Percentiles rank a stretch among this genome's conserved stretches.
Conservation (phyloP, 2,797 vertebrate genomes). For the Microctenopoma steveboyesi region DNA sequence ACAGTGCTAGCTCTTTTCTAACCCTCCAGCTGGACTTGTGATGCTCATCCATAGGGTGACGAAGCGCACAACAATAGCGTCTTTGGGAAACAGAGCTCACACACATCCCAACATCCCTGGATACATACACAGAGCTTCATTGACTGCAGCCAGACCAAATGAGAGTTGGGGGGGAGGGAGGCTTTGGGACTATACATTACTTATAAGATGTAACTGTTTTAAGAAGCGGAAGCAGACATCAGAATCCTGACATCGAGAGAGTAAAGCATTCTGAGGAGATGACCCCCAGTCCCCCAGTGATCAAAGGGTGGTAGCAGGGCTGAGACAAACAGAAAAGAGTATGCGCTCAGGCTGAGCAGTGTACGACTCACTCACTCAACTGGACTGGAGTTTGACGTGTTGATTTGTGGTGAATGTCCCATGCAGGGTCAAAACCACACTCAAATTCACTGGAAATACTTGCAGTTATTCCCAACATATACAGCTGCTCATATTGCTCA, state of each 20-base stretch:
- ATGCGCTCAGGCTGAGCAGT: slow-evolving; percentile 30
- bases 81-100: slow-evolving; percentile 79
- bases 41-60: slow-evolving; percentile 79
- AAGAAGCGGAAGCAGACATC: slow-evolving; percentile 29
- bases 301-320: slow-evolving; percentile 46
- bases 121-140: slow-evolving; percentile 86
- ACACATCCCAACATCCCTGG: slow-evolving; percentile 78
- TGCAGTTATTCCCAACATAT: neutral
- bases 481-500: slow-evolving; percentile 1
- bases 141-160: slow-evolving; percentile 68
- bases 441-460: slow-evolving; percentile 11
- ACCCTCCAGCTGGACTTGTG: slow-evolving; percentile 70
- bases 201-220: slow-evolving; percentile 24
- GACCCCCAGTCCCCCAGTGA: slow-evolving; percentile 15
- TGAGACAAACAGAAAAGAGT: slow-evolving; percentile 3
- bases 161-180: slow-evolving; percentile 12
- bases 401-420: neutral
- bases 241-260: slow-evolving; percentile 13
- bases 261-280: slow-evolving; percentile 12
- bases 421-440: neutral
- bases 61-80: slow-evolving; percentile 81
- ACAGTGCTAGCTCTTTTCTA: slow-evolving; percentile 26
- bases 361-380: slow-evolving; percentile 32
- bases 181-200: slow-evolving; percentile 13
- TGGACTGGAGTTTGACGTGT: slow-evolving; percentile 12